phyloP scores from a whole-genome alignment of 2,797 vertebrate genomes.

The Neosilurus hyrtlii region DNA sequence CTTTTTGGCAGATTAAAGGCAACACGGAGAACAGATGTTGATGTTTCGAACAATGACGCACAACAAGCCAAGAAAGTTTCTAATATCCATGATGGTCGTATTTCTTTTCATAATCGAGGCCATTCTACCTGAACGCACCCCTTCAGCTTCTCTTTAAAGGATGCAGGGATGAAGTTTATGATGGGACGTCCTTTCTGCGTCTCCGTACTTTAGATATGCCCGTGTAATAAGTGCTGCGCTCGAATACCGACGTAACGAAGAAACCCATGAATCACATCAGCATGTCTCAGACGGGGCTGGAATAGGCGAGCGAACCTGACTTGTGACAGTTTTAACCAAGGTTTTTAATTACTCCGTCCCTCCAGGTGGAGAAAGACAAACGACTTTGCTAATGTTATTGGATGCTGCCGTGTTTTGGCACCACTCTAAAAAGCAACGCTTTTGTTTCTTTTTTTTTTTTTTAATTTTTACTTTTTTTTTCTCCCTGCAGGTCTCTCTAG shows the following conservation, averaged over 20 bases:
- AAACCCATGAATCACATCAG: slow-evolving; percentile 39
- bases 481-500: slow-evolving; percentile 5
- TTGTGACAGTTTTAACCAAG: slow-evolving; percentile 45
- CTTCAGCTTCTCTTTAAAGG: not conserved
- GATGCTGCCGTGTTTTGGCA: slow-evolving; percentile 46
- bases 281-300: slow-evolving; percentile 27
- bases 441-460: not conserved
- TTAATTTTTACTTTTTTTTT: slow-evolving; percentile 14
- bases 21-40: not conserved
- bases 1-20: not conserved
- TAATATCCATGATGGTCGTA: not conserved
- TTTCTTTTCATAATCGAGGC: not conserved
- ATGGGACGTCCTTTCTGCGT: not conserved
- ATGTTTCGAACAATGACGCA: not conserved
- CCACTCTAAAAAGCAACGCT: slow-evolving; percentile 13
- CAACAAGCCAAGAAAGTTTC: not conserved
- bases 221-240: slow-evolving; percentile 42
- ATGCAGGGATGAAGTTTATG: not conserved
- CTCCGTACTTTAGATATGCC: not conserved
- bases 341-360: slow-evolving; percentile 50
- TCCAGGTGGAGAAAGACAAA: slow-evolving; percentile 48
- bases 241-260: slow-evolving; percentile 11
- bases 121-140: not conserved
- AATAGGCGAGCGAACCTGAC: slow-evolving; percentile 39
- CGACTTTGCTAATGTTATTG: slow-evolving; percentile 51